phyloP scores from a whole-genome alignment of 2,888 invertebrate species.

The Metopia argyrocephala region DNA sequence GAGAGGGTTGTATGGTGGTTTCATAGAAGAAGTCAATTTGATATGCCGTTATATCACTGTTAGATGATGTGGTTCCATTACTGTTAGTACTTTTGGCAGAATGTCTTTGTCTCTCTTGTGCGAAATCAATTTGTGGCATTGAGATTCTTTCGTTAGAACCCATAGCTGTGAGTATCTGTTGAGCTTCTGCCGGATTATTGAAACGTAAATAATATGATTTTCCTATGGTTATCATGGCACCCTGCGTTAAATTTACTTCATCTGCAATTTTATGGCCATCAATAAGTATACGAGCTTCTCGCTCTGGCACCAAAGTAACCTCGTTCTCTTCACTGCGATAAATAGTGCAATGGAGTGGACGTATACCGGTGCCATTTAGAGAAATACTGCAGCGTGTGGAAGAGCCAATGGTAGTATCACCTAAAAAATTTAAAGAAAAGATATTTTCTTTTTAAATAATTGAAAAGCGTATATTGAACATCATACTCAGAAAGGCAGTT shows the following conservation, averaged over 20 bases:
- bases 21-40: slow-evolving; percentile 75
- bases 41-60: slow-evolving; percentile 33
- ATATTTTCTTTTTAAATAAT: no score
- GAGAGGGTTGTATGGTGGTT: slow-evolving; percentile 70
- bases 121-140: slow-evolving; percentile 87
- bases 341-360: slow-evolving; percentile 90
- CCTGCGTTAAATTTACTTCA: slow-evolving; percentile 89
- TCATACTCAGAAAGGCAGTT: no score
- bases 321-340: slow-evolving; percentile 88
- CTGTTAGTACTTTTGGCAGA: slow-evolving; percentile 63
- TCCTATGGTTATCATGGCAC: slow-evolving; percentile 94
- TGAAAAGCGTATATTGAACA: background rate
- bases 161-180: slow-evolving; percentile 90
- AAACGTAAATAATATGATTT: slow-evolving; percentile 94
- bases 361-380: slow-evolving; percentile 91
- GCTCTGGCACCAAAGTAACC: slow-evolving; percentile 89
- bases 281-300: slow-evolving; percentile 84
- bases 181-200: slow-evolving; percentile 94
- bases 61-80: slow-evolving; percentile 37
- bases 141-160: slow-evolving; percentile 84
- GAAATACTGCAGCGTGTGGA: slow-evolving; percentile 89
- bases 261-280: slow-evolving; percentile 86
- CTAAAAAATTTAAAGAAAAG: slow-evolving; percentile 78
- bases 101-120: slow-evolving; percentile 68
- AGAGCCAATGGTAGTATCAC: slow-evolving; percentile 89